A percentile compares a stretch with the other conserved stretches of the same genome.
Conservation (phyloP, 2,888 invertebrate species). For the Linnaemya tessellans region DNA sequence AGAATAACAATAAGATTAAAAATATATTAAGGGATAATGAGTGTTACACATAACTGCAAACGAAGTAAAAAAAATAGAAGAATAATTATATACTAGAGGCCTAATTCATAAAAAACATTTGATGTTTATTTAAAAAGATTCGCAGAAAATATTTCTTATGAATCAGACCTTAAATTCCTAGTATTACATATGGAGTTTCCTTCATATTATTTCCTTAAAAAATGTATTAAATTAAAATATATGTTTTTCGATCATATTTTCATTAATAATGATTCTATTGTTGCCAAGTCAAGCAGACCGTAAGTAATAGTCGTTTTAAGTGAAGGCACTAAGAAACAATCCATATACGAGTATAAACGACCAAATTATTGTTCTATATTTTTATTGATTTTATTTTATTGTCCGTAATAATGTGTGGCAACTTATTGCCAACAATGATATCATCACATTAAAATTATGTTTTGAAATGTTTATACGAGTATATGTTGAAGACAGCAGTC, state of each 20-base stretch:
- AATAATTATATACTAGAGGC: too few species aligned
- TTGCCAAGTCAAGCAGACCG: neutral
- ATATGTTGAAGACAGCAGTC: neutral
- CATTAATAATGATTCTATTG: neutral
- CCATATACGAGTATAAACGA: neutral
- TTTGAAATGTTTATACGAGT: neutral
- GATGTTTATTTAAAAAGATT: too few species aligned
- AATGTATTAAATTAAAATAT: too few species aligned
- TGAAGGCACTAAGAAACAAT: neutral
- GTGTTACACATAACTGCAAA: too few species aligned
- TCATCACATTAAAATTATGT: neutral
- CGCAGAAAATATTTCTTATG: too few species aligned
- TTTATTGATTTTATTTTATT: neutral
- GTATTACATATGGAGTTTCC: too few species aligned
- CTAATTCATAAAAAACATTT: too few species aligned
- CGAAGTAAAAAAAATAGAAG: too few species aligned
- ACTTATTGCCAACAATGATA: neutral
- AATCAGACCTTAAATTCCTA: too few species aligned
- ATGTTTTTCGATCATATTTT: neutral
- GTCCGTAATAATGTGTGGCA: neutral
- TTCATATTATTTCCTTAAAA: too few species aligned
- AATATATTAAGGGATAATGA: too few species aligned
- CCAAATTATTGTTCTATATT: neutral
- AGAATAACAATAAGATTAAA: too few species aligned
- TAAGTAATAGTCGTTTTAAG: neutral